Evolutionary conservation across 1,140 invertebrate species (phyloP).

Genomic region (Diabrotica undecimpunctata): DNA sequence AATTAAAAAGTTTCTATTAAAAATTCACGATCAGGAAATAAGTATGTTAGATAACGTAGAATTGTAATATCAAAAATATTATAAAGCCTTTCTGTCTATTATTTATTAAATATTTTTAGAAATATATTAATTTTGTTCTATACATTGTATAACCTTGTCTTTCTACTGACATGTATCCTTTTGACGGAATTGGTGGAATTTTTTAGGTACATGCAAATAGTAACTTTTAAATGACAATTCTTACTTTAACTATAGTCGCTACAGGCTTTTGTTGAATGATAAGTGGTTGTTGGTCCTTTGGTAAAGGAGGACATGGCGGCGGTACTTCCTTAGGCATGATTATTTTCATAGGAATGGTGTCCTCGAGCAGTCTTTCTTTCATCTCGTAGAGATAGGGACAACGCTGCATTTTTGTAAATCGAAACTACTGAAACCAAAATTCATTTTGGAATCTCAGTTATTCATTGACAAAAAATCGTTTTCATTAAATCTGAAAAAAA

Average conservation of each 20-base stretch:
- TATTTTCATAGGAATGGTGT: slow-evolving; percentile 42
- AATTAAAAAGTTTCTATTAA: too few relatives aligned
- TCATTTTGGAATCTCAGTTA: slow-evolving; percentile 2
- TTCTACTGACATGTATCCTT: too few relatives aligned
- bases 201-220: too few relatives aligned
- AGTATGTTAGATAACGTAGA: too few relatives aligned
- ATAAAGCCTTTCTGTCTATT: too few relatives aligned
- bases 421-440: slow-evolving; percentile 29
- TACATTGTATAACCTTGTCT: too few relatives aligned
- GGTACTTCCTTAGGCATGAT: slow-evolving; percentile 40
- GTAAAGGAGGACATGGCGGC: slow-evolving; percentile 44
- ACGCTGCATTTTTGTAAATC: slow-evolving; percentile 67
- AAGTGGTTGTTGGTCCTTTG: slow-evolving; percentile 58
- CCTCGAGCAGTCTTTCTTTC: slow-evolving; percentile 76
- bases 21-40: too few relatives aligned
- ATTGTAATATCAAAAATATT: too few relatives aligned
- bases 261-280: slow-evolving; percentile 63
- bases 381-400: slow-evolving; percentile 87
- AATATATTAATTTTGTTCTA: too few relatives aligned
- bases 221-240: slow-evolving; percentile 7
- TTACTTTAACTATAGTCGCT: slow-evolving; percentile 81
- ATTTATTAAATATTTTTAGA: too few relatives aligned
- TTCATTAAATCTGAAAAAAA: background rate
- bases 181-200: too few relatives aligned
- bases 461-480: background rate